phyloP scores from a whole-genome alignment of 2,888 invertebrate species.

The Mystacides longicornis region DNA sequence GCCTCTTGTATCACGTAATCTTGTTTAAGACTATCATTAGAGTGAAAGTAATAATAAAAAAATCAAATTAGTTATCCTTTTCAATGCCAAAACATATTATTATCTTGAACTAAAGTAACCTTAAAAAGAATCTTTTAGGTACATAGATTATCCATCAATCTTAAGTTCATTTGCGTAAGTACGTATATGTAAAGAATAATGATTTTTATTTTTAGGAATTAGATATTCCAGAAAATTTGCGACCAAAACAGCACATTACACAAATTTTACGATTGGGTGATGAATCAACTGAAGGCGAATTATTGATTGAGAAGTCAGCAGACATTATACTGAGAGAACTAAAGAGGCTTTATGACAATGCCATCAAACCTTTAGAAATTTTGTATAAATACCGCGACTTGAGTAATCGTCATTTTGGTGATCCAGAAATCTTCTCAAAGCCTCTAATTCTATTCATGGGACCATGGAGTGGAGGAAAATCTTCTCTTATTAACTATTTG shows the following conservation, averaged over 20 bases:
- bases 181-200: slow-evolving; percentile 4
- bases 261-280: slow-evolving; percentile 74
- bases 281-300: slow-evolving; percentile 63
- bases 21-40: no score
- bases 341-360: slow-evolving; percentile 76
- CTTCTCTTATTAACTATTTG: slow-evolving; percentile 87
- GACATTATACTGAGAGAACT: slow-evolving; percentile 76
- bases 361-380: slow-evolving; percentile 85
- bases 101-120: background rate
- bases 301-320: slow-evolving; percentile 63
- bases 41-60: no score
- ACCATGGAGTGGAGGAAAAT: slow-evolving; percentile 95
- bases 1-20: no score
- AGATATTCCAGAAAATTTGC: slow-evolving; percentile 67
- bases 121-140: background rate
- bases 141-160: no score
- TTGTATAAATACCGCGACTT: slow-evolving; percentile 87
- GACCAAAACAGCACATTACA: slow-evolving; percentile 72
- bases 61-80: no score
- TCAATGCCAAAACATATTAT: background rate
- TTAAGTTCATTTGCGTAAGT: no score
- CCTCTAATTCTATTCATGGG: slow-evolving; percentile 91
- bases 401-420: slow-evolving; percentile 86
- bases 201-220: slow-evolving; percentile 50
- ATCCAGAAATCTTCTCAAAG: slow-evolving; percentile 91